Evolutionary conservation across 2,113 vertebrate species (phyloP).

Genomic region (Oreochromis niloticus): DNA sequence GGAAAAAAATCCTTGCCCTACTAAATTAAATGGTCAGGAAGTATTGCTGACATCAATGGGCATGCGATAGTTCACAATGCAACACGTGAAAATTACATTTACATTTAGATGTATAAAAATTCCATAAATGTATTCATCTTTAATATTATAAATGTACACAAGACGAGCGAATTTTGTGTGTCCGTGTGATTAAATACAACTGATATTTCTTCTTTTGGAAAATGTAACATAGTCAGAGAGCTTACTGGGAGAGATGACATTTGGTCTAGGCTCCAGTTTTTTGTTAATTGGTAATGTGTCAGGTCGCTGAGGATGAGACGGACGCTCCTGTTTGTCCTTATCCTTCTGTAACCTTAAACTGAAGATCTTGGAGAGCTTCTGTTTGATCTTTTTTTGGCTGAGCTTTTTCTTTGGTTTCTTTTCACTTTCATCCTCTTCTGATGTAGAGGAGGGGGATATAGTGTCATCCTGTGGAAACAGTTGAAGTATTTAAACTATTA

Average conservation of each 20-base stretch:
- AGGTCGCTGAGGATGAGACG: background rate
- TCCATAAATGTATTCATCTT: background rate
- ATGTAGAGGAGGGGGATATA: constrained; percentile 31
- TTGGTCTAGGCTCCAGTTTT: fast-evolving
- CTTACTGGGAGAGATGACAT: constrained; percentile 53
- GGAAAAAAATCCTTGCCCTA: background rate
- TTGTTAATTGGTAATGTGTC: background rate
- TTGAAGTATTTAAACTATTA: background rate
- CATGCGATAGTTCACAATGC: background rate
- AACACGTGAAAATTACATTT: background rate
- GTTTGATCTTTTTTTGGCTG: constrained; percentile 41
- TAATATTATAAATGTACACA: background rate
- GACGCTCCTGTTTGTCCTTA: background rate
- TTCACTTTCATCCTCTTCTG: constrained; percentile 56
- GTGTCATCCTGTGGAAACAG: constrained; percentile 20
- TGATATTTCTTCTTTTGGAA: background rate
- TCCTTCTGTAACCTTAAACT: constrained; percentile 28
- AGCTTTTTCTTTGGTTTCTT: constrained; percentile 42
- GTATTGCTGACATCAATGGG: background rate
- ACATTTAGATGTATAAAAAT: background rate
- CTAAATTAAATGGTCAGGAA: background rate
- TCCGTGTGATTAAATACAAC: background rate
- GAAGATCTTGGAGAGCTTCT: constrained; percentile 42
- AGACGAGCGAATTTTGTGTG: background rate
- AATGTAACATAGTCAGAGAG: background rate